Conservation (phyloP, 1,140 invertebrate genomes). For the Caerostris extrusa region DNA sequence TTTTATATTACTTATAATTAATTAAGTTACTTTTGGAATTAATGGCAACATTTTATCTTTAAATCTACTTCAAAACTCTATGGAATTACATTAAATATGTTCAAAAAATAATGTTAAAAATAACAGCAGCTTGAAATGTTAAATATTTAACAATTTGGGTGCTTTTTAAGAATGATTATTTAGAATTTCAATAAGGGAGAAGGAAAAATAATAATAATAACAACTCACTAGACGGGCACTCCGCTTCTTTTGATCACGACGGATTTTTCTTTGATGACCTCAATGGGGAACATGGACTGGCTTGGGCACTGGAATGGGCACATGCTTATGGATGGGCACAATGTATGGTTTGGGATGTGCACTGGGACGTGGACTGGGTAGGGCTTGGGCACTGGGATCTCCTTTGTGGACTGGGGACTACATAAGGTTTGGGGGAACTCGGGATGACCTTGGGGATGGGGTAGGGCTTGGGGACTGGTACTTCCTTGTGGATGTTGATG, state of each 20-base stretch:
- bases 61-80: too few species aligned
- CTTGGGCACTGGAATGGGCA: slow-evolving; percentile 74
- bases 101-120: too few species aligned
- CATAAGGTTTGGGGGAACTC: slow-evolving; percentile 69
- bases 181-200: too few species aligned
- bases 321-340: slow-evolving; percentile 73
- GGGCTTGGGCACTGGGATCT: slow-evolving; percentile 75
- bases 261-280: slow-evolving; percentile 77
- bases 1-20: too few species aligned
- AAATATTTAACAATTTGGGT: too few species aligned
- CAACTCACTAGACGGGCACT: slow-evolving; percentile 76
- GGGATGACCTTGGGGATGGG: slow-evolving; percentile 74
- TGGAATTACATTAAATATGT: too few species aligned
- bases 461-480: slow-evolving; percentile 76
- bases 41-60: too few species aligned
- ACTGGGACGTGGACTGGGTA: slow-evolving; percentile 72
- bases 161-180: too few species aligned
- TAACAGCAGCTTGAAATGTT: too few species aligned
- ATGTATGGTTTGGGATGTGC: slow-evolving; percentile 76
- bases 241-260: slow-evolving; percentile 77
- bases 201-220: not conserved
- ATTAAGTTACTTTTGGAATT: too few species aligned
- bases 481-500: slow-evolving; percentile 69
- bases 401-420: slow-evolving; percentile 74
- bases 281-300: slow-evolving; percentile 76